Base-by-base conservation (phyloP, 2,113 vertebrate genomes). In the Raja brachyura region DNA sequence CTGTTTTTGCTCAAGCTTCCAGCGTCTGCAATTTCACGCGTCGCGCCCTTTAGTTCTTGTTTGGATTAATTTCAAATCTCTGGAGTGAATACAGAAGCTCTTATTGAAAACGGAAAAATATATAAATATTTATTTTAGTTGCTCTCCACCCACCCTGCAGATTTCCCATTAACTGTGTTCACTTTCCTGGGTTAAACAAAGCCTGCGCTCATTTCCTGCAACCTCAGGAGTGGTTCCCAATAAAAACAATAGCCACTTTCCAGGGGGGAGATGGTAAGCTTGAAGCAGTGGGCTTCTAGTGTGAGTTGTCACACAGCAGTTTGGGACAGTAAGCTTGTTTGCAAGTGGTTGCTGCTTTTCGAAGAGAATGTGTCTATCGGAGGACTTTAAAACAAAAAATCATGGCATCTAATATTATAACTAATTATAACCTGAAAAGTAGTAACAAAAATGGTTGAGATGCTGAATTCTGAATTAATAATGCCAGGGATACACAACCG, bases 121-220 rank as follows among this genome's bases (percentile, higher is more conserved):
- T 68, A 68, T 68, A 73, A 73, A 73, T 73, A 73, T 73, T 73
- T 73, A 88, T 88, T 6, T 31, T 63, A 86, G 61, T 88, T 61
- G 59, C 83, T 22, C 3, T 5, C 13, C 31, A n/a, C 5, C 59
- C 61, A 88, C 11, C 83, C 56, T 86, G 14, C 28, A 63, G n/a
- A 83, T 31, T 4, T 28, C 74, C 74, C 1, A n/a, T 14, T 25
- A 1, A 0, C 14, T 14, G 59, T 28, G 3, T 31, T 63, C n/a
- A 16, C 14, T 63, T 88, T 88, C 28, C 83, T 88, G 28, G 59
- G 31, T 88, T 88, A 88, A 88, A 88, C 83, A 92, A 74, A 73
- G 68, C 31, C 68, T 54, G 39, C 25, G 66, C 39, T 54, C 20
- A 74, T 92, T 92, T 92, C 90, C 90, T 92, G 90, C 39, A 92